Conservation (phyloP, 2,113 vertebrate species). For the Xenus cinereus region DNA sequence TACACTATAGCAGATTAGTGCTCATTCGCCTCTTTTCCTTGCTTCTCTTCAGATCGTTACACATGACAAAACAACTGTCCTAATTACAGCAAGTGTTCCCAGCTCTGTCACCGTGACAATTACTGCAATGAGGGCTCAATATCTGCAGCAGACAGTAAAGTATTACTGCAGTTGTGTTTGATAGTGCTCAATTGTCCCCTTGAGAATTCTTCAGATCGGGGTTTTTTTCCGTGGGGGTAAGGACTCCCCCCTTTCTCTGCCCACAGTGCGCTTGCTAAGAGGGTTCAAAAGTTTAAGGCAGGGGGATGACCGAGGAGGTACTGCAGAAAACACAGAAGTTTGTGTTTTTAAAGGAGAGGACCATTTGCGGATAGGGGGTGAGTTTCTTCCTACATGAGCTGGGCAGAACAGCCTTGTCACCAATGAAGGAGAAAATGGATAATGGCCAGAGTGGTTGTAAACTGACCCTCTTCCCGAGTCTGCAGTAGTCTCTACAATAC, state of each 20-base stretch:
- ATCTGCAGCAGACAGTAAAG: constrained; percentile 66
- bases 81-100: constrained; percentile 73
- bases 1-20: constrained; percentile 53
- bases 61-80: constrained; percentile 76
- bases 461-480: neutral
- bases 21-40: constrained; percentile 64
- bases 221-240: neutral
- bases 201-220: constrained; percentile 14
- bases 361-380: neutral
- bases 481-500: rapidly evolving
- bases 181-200: constrained; percentile 67
- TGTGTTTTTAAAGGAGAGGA: neutral
- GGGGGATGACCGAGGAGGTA: neutral
- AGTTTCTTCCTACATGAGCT: neutral
- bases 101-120: constrained; percentile 69
- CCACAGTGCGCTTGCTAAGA: neutral
- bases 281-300: constrained; percentile 38
- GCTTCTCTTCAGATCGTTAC: constrained; percentile 74
- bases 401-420: neutral
- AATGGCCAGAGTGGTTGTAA: neutral
- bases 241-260: neutral
- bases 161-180: constrained; percentile 68
- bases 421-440: neutral
- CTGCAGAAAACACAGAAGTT: neutral
- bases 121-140: constrained; percentile 70